Evolutionary conservation across 2,113 vertebrate genomes (phyloP), one percentile per base, ranked within the genome.

Genomic region (Mesembrinibis cayennensis): DNA sequence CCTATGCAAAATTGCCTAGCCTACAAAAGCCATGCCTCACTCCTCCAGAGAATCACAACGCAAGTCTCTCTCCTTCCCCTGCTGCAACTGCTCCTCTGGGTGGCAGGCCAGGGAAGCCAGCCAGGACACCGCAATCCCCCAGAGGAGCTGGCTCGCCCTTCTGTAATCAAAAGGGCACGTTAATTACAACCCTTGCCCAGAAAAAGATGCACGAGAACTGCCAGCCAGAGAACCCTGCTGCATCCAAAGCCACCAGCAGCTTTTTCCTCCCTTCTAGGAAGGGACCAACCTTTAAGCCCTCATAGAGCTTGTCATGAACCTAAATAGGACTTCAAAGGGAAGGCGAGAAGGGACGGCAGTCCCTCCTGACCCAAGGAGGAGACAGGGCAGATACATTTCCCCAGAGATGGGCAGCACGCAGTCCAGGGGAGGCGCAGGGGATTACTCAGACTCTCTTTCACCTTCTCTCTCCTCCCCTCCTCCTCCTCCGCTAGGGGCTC

Each of bases 251-350:
- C 40, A 93, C 55, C 85, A 87, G 63, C 59, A 84, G 47, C 58
- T 74, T 91, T 94, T 89, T 81, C 66, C 34, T 96, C 83, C 79
- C 85, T 94, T 85, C 90, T 82, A 92, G 89, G 92, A 93, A 90
- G 44, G 42, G 93, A 87, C 90, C 92, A 97, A 77, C 85, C 89
- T 96, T 94, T 97, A 97, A 98, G 81, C 72, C 61, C 87, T 70
- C 34, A 16, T 94, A 94, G 80, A 95, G 47, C 92, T 97, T 96
- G 87, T 93, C 91, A 93, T 63, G 79, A 92, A 69, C 97, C 71
- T 97, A 98, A 98, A 98, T 92, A 98, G 89, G 97, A 98, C 97
- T 98, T 98, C 98, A 98, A 98, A 98, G 98, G 96, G 82, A 94
- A 97, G 96, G 91, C 6, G 91, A 97, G 97, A 97, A 63, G 90